Evolutionary conservation across 2,888 invertebrate genomes (phyloP).

Genomic region (Hesperia comma): DNA sequence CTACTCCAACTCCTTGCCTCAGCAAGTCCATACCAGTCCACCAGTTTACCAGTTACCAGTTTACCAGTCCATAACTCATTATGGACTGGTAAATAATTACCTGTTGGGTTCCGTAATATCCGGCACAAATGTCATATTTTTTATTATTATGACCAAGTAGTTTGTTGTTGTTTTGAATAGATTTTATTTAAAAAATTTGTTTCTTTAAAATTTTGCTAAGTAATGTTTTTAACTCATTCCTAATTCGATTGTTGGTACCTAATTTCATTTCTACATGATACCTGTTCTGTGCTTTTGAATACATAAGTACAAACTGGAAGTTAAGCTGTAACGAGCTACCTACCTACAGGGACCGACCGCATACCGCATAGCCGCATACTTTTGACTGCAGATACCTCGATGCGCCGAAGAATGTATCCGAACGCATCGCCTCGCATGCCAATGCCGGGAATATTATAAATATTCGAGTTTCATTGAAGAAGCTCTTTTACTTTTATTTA

Average conservation of each 20-base stretch:
- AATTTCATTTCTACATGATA: slow-evolving; percentile 1
- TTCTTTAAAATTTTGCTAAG: no score
- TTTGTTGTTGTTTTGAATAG: no score
- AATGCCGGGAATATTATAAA: slow-evolving; percentile 48
- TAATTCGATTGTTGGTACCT: background rate
- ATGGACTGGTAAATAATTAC: no score
- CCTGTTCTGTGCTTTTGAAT: slow-evolving; percentile 8
- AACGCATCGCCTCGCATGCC: slow-evolving; percentile 42
- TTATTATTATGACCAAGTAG: no score
- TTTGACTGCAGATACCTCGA: slow-evolving; percentile 46
- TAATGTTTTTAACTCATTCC: no score
- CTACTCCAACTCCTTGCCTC: no score
- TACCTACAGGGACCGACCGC: slow-evolving; percentile 53
- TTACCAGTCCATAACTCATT: no score
- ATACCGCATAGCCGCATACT: slow-evolving; percentile 78
- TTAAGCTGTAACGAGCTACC: background rate
- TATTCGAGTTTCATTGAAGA: slow-evolving; percentile 54
- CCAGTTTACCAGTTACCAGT: no score
- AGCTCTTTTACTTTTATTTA: slow-evolving; percentile 35
- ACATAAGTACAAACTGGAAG: background rate
- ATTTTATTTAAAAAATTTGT: no score
- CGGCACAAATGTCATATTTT: no score
- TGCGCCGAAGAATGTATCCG: slow-evolving; percentile 61
- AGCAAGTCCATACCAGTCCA: no score
- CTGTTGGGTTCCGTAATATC: no score